Conservation (phyloP, 2,113 vertebrate species). For the Pleuronectes platessa region DNA sequence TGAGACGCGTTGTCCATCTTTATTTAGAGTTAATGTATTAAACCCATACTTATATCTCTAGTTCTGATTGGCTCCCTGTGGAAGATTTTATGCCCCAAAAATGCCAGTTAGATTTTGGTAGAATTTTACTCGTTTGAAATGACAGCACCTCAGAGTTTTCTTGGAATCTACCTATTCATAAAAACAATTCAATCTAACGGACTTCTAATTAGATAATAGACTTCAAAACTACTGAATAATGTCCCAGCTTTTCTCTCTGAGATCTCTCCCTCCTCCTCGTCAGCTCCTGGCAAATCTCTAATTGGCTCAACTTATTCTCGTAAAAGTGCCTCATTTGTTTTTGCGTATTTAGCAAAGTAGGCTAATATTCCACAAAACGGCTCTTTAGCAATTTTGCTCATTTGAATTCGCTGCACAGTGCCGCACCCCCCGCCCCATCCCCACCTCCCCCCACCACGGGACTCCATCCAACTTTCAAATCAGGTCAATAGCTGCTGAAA, state of each 20-base stretch:
- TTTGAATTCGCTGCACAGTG: constrained; percentile 23
- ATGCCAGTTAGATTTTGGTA: no score
- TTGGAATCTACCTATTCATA: not conserved
- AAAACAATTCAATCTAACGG: not conserved
- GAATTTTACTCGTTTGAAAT: no score
- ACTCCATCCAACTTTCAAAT: constrained; percentile 20
- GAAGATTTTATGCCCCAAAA: no score
- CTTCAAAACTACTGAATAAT: not conserved
- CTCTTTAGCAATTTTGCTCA: constrained; percentile 35
- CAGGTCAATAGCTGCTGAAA: not conserved
- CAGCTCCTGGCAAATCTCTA: constrained; percentile 32
- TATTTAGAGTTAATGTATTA: no score
- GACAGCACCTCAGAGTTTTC: no score
- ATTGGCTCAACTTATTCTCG: constrained; percentile 35
- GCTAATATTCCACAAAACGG: constrained; percentile 34
- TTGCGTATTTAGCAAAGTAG: constrained; percentile 50
- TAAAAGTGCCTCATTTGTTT: constrained; percentile 34
- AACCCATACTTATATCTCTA: no score
- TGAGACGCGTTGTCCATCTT: no score
- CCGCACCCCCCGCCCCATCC: no score
- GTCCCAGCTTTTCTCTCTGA: not conserved
- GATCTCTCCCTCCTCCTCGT: constrained; percentile 3
- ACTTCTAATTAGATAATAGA: not conserved
- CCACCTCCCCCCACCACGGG: not conserved
- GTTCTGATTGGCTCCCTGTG: no score